Evolutionary conservation across 2,888 invertebrate genomes (phyloP), one percentile per base, ranked within the genome.

Genomic region (Chironomus riparius): DNA sequence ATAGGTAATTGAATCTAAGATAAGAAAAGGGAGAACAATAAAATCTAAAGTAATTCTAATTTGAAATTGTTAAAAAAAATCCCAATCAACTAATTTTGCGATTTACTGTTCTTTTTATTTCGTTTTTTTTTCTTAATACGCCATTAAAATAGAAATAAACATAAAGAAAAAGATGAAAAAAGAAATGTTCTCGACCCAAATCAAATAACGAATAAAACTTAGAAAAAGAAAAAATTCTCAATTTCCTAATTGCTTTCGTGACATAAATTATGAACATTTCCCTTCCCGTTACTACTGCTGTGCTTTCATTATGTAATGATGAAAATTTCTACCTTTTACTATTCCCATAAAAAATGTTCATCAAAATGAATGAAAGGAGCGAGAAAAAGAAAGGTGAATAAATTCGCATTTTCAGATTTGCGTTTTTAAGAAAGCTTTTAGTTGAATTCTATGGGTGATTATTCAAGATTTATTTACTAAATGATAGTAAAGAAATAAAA

Each of bases 351-450:
- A 56, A 56, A 56, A 56, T 56, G 56, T 56, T 56, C 56, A 21
- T 65, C 65, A 65, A 65, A 56, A 56, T 18, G 15, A 56, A 18
- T 18, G 4, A 56, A 56, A 56, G 18, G 4, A 65, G 65, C 65
- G 4, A 21, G n/a, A 15, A 65, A 65, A 65, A 13, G n/a, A 18
- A 38, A 72, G 72, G 72, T 72, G 72, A 21, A 47, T 18, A 21
- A 47, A 70, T 70, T 70, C 62, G 47, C 72, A 72, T 18, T 18
- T 72, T 72, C 72, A 62, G 62, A 72, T 72, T 72, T 62, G 13
- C 56, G 72, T 61, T 72, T 71, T 72, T 72, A 72, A 62, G 72
- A 72, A 56, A 38, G 72, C 72, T 72, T 72, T 72, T 72, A 72
- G 56, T 56, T 56, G 56, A 56, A 56, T 56, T 18, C 56, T 56